Evolutionary conservation across 2,113 vertebrate species (phyloP).

Genomic region (Coptodon rendalli): DNA sequence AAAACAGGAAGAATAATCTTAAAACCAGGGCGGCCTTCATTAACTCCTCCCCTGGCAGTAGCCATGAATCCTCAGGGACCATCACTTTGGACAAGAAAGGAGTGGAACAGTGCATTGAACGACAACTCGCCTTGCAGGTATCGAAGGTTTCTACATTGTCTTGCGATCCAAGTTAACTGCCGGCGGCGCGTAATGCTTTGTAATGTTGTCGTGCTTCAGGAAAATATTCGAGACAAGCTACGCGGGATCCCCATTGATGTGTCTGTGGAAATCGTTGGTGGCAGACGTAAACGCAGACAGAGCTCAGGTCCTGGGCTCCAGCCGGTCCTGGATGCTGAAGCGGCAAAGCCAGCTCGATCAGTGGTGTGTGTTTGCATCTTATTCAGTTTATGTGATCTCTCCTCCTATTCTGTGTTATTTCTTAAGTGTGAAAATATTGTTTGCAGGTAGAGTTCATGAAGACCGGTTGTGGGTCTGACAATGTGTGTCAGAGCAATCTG

Average conservation of each 20-base stretch:
- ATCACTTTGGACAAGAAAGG: constrained; percentile 72
- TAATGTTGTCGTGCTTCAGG: constrained; percentile 59
- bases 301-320: constrained; percentile 59
- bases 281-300: constrained; percentile 70
- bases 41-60: neutral
- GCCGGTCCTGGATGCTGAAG: constrained; percentile 81
- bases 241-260: constrained; percentile 84
- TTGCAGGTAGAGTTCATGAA: constrained; percentile 86
- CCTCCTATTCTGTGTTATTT: neutral
- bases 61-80: constrained; percentile 59
- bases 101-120: constrained; percentile 62
- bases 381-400: neutral
- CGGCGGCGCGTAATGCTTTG: neutral
- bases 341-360: constrained; percentile 54
- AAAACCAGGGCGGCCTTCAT: constrained; percentile 74
- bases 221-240: constrained; percentile 86
- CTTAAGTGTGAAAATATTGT: neutral
- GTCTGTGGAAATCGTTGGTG: constrained; percentile 72
- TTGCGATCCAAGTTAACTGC: neutral
- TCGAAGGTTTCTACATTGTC: neutral
- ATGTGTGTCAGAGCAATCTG: constrained; percentile 86
- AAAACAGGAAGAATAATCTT: constrained; percentile 66
- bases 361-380: constrained; percentile 57
- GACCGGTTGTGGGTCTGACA: constrained; percentile 86
- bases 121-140: constrained; percentile 78